Evolutionary conservation across 2,888 invertebrate genomes (phyloP).

Genomic region (Apotomis capreana): DNA sequence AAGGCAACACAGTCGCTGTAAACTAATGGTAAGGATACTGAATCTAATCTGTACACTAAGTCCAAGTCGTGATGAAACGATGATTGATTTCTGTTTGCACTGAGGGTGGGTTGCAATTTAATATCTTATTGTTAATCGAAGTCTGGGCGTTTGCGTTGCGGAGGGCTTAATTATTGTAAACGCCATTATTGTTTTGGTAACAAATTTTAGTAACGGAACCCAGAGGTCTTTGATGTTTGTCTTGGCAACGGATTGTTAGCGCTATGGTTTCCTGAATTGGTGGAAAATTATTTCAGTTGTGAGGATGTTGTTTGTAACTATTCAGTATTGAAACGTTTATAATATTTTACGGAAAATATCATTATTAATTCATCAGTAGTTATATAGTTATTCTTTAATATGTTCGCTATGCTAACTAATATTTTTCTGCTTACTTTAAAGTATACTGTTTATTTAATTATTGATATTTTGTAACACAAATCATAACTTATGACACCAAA

Average conservation of each 20-base stretch:
- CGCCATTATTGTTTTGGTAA: slow-evolving; percentile 67
- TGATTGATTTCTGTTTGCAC: slow-evolving; percentile 82
- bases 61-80: slow-evolving; percentile 65
- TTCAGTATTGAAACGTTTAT: not conserved
- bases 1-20: too few relatives aligned
- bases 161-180: slow-evolving; percentile 71
- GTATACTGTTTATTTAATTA: too few relatives aligned
- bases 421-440: too few relatives aligned
- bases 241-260: slow-evolving; percentile 32
- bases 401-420: not conserved
- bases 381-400: not conserved
- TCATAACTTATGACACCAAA: too few relatives aligned
- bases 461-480: too few relatives aligned
- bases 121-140: slow-evolving; percentile 81
- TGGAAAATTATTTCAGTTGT: slow-evolving; percentile 11
- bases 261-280: slow-evolving; percentile 9
- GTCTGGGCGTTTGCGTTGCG: slow-evolving; percentile 55
- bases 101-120: slow-evolving; percentile 71
- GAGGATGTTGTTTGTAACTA: not conserved
- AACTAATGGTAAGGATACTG: not conserved
- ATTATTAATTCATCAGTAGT: not conserved
- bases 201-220: slow-evolving; percentile 51
- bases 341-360: not conserved
- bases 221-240: slow-evolving; percentile 39
- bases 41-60: slow-evolving; percentile 7